Percentiles rank a stretch among this genome's conserved stretches.
Conservation (phyloP, 2,113 vertebrate species). For the Chloroceryle aenea region DNA sequence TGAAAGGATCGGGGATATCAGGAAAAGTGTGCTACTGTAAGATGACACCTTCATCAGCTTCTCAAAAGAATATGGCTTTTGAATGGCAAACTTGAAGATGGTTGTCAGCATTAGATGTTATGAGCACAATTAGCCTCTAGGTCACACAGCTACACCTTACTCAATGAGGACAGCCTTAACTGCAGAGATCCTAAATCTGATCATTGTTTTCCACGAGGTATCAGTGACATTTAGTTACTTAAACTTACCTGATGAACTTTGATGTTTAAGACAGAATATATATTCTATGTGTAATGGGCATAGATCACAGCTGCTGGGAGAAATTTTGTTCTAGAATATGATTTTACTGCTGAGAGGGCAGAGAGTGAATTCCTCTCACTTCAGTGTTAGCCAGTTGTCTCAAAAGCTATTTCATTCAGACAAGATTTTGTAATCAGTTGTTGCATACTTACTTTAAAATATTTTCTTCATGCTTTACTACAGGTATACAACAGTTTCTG, state of each 20-base stretch:
- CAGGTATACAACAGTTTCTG: neutral
- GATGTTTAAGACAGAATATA: neutral
- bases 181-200: neutral
- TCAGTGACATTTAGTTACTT: neutral
- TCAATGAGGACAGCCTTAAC: neutral
- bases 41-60: neutral
- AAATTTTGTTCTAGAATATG: neutral
- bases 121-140: neutral
- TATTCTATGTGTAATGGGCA: neutral
- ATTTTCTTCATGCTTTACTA: neutral
- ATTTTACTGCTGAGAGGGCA: neutral
- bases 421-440: neutral
- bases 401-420: neutral
- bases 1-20: neutral
- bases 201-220: neutral
- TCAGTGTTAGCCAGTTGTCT: neutral
- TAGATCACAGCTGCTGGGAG: neutral
- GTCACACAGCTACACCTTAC: neutral
- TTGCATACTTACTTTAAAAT: neutral
- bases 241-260: neutral
- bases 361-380: neutral
- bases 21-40: neutral
- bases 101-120: rapidly evolving
- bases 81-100: neutral
- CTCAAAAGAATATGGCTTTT: neutral